phyloP scores from a whole-genome alignment of 2,888 invertebrate genomes.

The Pheosia tremula region DNA sequence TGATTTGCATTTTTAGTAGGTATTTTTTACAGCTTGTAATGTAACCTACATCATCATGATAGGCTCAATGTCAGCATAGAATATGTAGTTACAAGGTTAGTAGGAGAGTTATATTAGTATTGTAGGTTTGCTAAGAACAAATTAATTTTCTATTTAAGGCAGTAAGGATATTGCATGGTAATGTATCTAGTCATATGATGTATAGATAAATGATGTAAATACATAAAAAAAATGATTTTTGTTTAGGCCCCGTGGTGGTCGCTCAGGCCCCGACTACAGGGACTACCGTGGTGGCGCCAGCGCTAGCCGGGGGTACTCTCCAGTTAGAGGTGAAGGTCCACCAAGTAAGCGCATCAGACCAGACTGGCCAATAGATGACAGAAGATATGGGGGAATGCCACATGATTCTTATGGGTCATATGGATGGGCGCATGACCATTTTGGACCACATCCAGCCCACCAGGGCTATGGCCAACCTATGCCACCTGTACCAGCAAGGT shows the following conservation, averaged over 20 bases:
- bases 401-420: slow-evolving; percentile 83
- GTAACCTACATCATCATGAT: no score
- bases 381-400: slow-evolving; percentile 80
- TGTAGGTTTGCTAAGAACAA: neutral
- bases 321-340: slow-evolving; percentile 90
- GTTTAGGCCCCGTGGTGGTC: slow-evolving; percentile 83
- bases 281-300: slow-evolving; percentile 90
- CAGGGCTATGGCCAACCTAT: slow-evolving; percentile 86
- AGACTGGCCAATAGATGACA: slow-evolving; percentile 87
- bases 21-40: neutral
- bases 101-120: neutral
- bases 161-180: no score
- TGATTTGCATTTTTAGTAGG: slow-evolving; percentile 5
- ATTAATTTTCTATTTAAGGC: neutral
- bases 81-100: neutral
- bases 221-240: slow-evolving; percentile 11
- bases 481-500: slow-evolving; percentile 80
- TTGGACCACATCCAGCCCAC: slow-evolving; percentile 85
- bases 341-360: slow-evolving; percentile 90
- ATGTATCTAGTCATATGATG: no score
- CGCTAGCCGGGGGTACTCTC: slow-evolving; percentile 89
- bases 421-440: slow-evolving; percentile 82
- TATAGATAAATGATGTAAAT: no score
- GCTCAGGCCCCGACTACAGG: slow-evolving; percentile 90
- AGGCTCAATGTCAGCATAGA: neutral